Base-by-base conservation (phyloP, 2,113 vertebrate genomes). In the Chaetodon auriga region DNA sequence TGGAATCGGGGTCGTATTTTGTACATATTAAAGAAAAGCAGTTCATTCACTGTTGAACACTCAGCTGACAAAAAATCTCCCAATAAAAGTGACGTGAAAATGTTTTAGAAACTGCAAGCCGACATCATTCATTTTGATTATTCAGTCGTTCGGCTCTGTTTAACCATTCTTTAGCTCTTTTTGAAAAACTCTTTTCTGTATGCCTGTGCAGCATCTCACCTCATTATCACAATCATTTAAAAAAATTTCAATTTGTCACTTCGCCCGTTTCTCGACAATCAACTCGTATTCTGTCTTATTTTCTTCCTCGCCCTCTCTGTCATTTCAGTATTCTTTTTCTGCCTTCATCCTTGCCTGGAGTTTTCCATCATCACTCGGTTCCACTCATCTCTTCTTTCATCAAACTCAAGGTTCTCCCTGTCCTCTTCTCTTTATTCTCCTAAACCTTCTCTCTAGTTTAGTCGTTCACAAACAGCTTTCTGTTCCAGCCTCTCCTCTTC, bases 401-500 rank as follows among this genome's bases (percentile, higher is more conserved):
- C 82, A 14, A 36, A 57, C 38, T 86, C 73, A 87, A 90, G 86
- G 89, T 89, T 87, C 65, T 89, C 16, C 13, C 5, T 86, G 41
- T 46, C 45, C 64, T 41, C 2, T 70, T 64, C 35, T 60, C 51
- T 58, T 64, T 48, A 35, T 36, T 71, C 14, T 8, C 16, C 19
- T 5, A 51, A 77, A 72, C 43, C 48, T 55, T 75, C 21, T 19
- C n/a, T 75, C 41, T 10, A 4, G 6, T 66, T 38, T 43, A 25
- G n/a, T 55, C 30, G 15, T 54, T 64, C 35, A 58, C 41, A 21
- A 15, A 66, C 25, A 72, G 12, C 36, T n/a, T 74, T 66, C 30
- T 82, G 25, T 68, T 60, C 68, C 57, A 61, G 36, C n/a, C 30
- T 16, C 43, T 25, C 76, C 65, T 54, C 30, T 15, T 77, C n/a